Evolutionary conservation across 2,888 invertebrate genomes (phyloP).

Genomic region (Falcaria lacertinaria): DNA sequence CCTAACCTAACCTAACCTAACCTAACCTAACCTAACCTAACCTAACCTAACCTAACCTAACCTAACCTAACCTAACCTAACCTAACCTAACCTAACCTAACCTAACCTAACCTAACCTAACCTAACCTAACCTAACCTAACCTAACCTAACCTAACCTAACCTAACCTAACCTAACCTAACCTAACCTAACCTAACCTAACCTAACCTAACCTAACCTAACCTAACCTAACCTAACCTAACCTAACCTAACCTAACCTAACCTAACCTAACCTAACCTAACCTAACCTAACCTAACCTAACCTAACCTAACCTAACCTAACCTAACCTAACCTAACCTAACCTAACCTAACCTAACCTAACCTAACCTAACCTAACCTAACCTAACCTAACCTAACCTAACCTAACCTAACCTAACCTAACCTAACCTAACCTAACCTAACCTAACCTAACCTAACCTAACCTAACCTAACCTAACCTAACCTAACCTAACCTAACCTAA

Average conservation of each 20-base stretch:
- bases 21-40: slow-evolving; percentile 7
- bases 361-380: slow-evolving; percentile 8
- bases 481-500: slow-evolving; percentile 8
- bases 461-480: slow-evolving; percentile 4
- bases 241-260: slow-evolving; percentile 8
- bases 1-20: slow-evolving; percentile 7
- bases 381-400: slow-evolving; percentile 7
- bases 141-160: slow-evolving; percentile 7
- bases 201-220: slow-evolving; percentile 7
- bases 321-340: slow-evolving; percentile 6
- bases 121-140: slow-evolving; percentile 7
- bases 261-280: slow-evolving; percentile 8
- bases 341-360: slow-evolving; percentile 4
- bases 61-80: slow-evolving; percentile 6
- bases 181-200: slow-evolving; percentile 7
- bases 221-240: slow-evolving; percentile 6
- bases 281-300: slow-evolving; percentile 7
- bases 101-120: slow-evolving; percentile 6
- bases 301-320: slow-evolving; percentile 6
- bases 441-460: slow-evolving; percentile 8
- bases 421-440: slow-evolving; percentile 7
- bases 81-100: slow-evolving; percentile 7
- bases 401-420: slow-evolving; percentile 8
- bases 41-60: slow-evolving; percentile 7
- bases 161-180: slow-evolving; percentile 6